Base-by-base conservation (phyloP, 2,888 invertebrate species). In the Neoaliturus tenellus region DNA sequence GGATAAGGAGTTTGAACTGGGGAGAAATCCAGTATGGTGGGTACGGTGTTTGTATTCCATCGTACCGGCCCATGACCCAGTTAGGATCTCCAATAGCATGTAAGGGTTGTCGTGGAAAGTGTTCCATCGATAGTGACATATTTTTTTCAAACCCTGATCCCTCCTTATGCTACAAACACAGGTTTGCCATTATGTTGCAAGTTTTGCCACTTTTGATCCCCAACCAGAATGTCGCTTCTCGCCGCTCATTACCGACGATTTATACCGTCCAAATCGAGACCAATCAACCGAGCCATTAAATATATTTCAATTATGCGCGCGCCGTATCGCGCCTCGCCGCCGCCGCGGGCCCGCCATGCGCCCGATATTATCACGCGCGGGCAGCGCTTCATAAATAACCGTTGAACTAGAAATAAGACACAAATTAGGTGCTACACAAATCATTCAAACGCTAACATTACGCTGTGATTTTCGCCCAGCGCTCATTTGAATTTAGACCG, bases 391-490 rank as follows among this genome's bases (percentile, higher is more conserved):
- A 69, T 69, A 69, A 69, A 69, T 69, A 69, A 69, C 69, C 69
- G 39, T 28, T 39, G 69, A 69, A 69, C 69, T 69, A 69, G 69
- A 69, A 69, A 69, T 69, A 69, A 69, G 69, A 69, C 69, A 69
- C 69, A 69, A 69, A 69, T 69, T 69, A 69, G 69, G 69, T 69
- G 69, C 69, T 69, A 69, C 69, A 69, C 69, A 69, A 69, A 69
- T 69, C 69, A 69, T 69, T 69, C 69, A 69, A 69, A 69, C 69
- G 33, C 69, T 69, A 69, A 69, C 69, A 69, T 69, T 69, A 69
- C 69, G 69, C 69, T n/a, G 69, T 17, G 69, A 69, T 69, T 69
- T 69, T 69, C 69, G 39, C 35, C 69, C 69, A 20, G 69, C 39
- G 35, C 69, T 69, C 69, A 69, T 69, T 69, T 69, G 69, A 69